phyloP scores from a whole-genome alignment of 1,140 invertebrate species.

The Cydia strobilella region DNA sequence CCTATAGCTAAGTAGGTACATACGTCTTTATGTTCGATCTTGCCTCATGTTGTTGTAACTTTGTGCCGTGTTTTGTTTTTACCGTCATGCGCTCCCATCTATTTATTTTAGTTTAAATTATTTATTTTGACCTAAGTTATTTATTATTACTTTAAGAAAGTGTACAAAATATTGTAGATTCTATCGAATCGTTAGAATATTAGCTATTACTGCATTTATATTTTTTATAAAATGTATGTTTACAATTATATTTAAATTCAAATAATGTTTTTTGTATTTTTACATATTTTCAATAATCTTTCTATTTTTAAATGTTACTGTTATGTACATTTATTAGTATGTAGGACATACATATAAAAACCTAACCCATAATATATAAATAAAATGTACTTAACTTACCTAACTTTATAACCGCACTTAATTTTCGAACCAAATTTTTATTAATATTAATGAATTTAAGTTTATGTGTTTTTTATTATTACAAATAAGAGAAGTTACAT shows the following conservation, averaged over 20 bases:
- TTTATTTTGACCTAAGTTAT: constrained; percentile 25
- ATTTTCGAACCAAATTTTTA: no score
- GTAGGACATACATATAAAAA: not conserved
- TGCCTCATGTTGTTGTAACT: not conserved
- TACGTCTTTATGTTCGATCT: not conserved
- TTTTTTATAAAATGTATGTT: not conserved
- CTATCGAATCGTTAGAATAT: constrained; percentile 27
- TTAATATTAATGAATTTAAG: no score
- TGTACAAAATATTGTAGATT: constrained; percentile 32
- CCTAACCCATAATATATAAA: not conserved
- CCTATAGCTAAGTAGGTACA: no score
- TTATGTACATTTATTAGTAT: not conserved
- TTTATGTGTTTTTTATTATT: no score
- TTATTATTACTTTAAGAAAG: not conserved
- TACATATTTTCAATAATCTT: not conserved
- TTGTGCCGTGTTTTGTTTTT: not conserved
- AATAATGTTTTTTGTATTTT: not conserved
- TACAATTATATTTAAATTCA: not conserved
- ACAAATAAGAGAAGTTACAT: no score
- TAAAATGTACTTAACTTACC: no score
- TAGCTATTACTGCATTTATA: constrained; percentile 5
- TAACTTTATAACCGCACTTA: no score
- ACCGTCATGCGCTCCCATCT: not conserved
- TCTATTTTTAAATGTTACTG: not conserved
- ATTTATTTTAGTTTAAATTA: constrained; percentile 1